A percentile compares a stretch with the other conserved stretches of the same genome.
Conservation (phyloP, 2,888 invertebrate species). For the Mechanitis mazaeus region DNA sequence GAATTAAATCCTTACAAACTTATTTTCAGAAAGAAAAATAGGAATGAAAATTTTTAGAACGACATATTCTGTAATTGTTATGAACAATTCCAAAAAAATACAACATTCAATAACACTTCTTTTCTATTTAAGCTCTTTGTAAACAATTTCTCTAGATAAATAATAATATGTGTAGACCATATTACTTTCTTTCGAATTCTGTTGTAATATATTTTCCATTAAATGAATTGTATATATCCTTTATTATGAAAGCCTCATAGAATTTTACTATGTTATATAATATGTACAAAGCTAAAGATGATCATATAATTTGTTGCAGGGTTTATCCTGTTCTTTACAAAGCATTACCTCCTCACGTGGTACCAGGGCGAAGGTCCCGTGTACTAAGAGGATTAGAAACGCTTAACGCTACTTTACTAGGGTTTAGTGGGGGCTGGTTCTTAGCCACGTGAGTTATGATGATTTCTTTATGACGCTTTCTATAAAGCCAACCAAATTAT, state of each 20-base stretch:
- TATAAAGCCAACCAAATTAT: neutral
- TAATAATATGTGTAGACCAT: too few species aligned
- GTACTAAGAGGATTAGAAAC: slow-evolving; percentile 26
- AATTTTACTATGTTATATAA: neutral
- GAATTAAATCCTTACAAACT: too few species aligned
- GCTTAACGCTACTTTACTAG: slow-evolving; percentile 21
- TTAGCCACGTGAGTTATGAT: slow-evolving; percentile 18
- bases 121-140: too few species aligned
- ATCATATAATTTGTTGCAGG: slow-evolving; percentile 6
- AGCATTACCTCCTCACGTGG: slow-evolving; percentile 13
- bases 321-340: slow-evolving; percentile 5
- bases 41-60: too few species aligned
- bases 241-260: neutral
- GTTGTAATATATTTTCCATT: neutral
- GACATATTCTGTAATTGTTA: too few species aligned
- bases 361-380: slow-evolving; percentile 16
- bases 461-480: slow-evolving; percentile 15
- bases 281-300: neutral
- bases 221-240: neutral
- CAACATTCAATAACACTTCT: too few species aligned
- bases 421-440: slow-evolving; percentile 19
- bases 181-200: too few species aligned
- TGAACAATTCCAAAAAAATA: too few species aligned
- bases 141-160: too few species aligned
- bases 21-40: too few species aligned